A percentile compares a stretch with the other conserved stretches of the same genome.
These are phyloP conservation scores for Plebejus anna DNA, from an alignment of 2,888 invertebrate species.

Conservation along the genomic window DNA sequence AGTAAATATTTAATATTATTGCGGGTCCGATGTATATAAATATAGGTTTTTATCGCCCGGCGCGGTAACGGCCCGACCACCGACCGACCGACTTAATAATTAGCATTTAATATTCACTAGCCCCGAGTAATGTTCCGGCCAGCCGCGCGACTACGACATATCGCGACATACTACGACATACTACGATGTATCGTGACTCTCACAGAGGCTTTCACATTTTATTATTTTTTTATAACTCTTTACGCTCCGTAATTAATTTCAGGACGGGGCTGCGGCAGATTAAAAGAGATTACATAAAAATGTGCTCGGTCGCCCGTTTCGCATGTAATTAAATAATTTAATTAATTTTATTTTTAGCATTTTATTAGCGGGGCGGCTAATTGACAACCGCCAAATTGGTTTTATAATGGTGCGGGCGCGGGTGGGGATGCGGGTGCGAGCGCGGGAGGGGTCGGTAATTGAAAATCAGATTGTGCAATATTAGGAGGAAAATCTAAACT, in stretches of 20 bases:
- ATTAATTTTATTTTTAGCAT: slow-evolving; percentile 8
- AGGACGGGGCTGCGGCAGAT: neutral
- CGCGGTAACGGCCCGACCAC: neutral
- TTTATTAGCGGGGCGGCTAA: neutral
- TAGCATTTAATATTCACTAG: neutral
- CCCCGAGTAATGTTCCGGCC: neutral
- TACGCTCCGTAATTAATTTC: neutral
- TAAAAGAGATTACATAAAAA: slow-evolving; percentile 1
- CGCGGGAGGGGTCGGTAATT: neutral
- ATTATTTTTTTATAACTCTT: neutral
- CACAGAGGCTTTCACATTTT: neutral
- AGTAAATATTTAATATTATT: slow-evolving; percentile 17
- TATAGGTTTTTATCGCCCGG: neutral
- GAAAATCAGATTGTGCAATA: neutral
- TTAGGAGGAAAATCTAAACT: neutral
- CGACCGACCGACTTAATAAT: neutral
- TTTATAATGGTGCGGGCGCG: neutral
- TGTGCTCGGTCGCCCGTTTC: neutral
- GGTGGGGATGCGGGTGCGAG: neutral
- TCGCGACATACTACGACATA: too few relatives aligned
- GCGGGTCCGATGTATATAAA: slow-evolving; percentile 10
- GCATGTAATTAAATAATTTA: slow-evolving; percentile 6
- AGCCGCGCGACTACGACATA: neutral
- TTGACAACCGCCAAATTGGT: slow-evolving; percentile 5
- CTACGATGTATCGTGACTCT: neutral